Evolutionary conservation across 2,797 vertebrate genomes (phyloP).

Genomic region (Lycodopsis pacificus): DNA sequence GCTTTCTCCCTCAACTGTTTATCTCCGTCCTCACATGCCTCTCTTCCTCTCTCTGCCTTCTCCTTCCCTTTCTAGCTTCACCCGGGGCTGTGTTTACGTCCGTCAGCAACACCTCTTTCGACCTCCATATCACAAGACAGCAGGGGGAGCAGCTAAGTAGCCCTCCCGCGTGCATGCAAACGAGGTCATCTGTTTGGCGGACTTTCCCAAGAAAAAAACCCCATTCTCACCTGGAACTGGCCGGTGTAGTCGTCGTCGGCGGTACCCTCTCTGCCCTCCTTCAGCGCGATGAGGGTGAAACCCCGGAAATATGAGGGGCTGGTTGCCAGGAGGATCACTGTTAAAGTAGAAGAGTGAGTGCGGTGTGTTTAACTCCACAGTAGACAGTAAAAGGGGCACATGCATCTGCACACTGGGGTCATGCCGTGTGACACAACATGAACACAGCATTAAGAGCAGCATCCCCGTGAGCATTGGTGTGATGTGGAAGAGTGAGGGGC

Average conservation of each 20-base stretch:
- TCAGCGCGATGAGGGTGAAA: conserved; percentile 94
- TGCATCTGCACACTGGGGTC: neutral
- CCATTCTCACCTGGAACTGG: conserved; percentile 91
- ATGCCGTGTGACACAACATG: neutral
- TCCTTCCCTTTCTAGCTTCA: conserved; percentile 23
- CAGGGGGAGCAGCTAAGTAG: conserved; percentile 7
- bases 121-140: conserved; percentile 51
- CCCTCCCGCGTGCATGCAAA: conserved; percentile 27
- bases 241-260: conserved; percentile 92
- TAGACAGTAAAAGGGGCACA: conserved; percentile 15
- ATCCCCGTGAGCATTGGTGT: neutral
- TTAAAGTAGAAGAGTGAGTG: conserved; percentile 25
- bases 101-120: conserved; percentile 50
- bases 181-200: conserved; percentile 17
- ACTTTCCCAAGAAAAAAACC: neutral
- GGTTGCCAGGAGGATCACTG: conserved; percentile 92
- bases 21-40: conserved; percentile 34
- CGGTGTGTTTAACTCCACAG: conserved; percentile 6
- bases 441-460: neutral
- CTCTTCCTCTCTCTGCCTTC: neutral
- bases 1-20: conserved; percentile 29
- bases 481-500: conserved; percentile 21
- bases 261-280: conserved; percentile 93
- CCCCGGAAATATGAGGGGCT: conserved; percentile 95
- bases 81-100: conserved; percentile 32